Conservation (phyloP, 2,113 vertebrate species). For the Petaurus breviceps region DNA sequence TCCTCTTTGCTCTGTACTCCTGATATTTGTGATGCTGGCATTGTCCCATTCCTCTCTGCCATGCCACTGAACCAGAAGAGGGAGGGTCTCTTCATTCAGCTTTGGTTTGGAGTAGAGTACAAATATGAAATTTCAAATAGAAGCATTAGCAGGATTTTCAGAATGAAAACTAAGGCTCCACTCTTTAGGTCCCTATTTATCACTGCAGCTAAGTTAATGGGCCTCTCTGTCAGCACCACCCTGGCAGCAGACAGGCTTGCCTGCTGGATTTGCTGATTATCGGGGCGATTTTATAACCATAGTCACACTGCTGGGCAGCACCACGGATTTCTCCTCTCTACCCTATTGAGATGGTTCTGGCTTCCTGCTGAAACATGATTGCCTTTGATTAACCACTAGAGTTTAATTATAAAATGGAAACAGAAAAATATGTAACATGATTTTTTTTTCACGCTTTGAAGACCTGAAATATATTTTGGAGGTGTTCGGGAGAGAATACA, state of each 20-base stretch:
- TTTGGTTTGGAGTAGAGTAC: conserved; percentile 44
- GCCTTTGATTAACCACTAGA: conserved; percentile 69
- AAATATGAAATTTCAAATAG: conserved; percentile 14
- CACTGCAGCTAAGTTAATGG: conserved; percentile 60
- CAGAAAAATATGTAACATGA: conserved; percentile 39
- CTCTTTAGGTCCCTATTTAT: conserved; percentile 59
- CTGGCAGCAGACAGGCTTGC: conserved; percentile 17
- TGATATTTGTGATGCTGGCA: background rate
- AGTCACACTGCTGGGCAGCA: conserved; percentile 7
- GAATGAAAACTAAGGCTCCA: conserved; percentile 64
- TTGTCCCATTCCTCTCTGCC: background rate
- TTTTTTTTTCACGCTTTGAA: background rate
- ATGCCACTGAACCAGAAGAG: background rate
- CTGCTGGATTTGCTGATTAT: conserved; percentile 67
- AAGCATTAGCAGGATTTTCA: background rate
- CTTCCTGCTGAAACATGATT: conserved; percentile 65
- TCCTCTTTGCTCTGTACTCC: background rate
- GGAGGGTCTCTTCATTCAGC: conserved; percentile 1
- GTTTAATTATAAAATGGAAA: conserved; percentile 71
- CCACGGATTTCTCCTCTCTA: background rate
- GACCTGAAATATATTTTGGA: background rate
- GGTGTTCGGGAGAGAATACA: background rate
- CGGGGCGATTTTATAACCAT: conserved; percentile 48
- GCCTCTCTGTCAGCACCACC: conserved; percentile 35
- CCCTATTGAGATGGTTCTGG: conserved; percentile 26